Evolutionary conservation across 2,113 vertebrate species (phyloP), one percentile per base, ranked within the genome.

Genomic region (Notothenia coriiceps): DNA sequence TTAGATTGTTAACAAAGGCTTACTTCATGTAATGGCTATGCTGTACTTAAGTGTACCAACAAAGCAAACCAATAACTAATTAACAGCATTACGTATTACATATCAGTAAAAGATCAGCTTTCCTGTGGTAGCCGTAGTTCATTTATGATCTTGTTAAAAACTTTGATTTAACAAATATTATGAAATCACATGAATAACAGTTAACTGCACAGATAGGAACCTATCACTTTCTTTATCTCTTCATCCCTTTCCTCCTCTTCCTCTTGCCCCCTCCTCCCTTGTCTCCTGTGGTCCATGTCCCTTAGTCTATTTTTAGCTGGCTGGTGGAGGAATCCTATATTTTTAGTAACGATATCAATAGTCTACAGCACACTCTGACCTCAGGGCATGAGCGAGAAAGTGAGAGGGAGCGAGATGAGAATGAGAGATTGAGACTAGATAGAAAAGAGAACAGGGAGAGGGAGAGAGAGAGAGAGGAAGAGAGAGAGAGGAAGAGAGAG

Each of bases 321-420:
- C 87, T 90, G 79, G 84, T 92, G 89, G 88, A 90, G 86, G 85
- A 92, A 88, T 92, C 88, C 86, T 91, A 74, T 95, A 95, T 94
- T 95, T 95, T 94, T 94, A 94, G 93, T 84, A 91, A 90, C 33
- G 71, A 90, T 92, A 95, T 95, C 93, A 94, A 93, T 92, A 91
- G 91, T 92, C 89, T 86, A 74, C 77, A 82, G 91, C 88, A 92
- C 88, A 93, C 91, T 92, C 90, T 91, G 93, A 95, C 92, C 93
- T 92, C 72, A 82, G 90, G 91, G 82, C 87, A 79, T 14, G 74
- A 86, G 80, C 14, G 75, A 71, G 59, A 33, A 52, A 64, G 57
- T 20, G 40, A 47, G 47, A 12, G 61, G 22, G 62, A 10, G 51
- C 3, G 43, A 59, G 79, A 61, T 25, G 80, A 61, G 80, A 64